A percentile compares a stretch with the other conserved stretches of the same genome.
These are phyloP conservation scores for Thripadectes ignobilis DNA, from an alignment of 2,797 vertebrate species.

Conservation along the genomic window DNA sequence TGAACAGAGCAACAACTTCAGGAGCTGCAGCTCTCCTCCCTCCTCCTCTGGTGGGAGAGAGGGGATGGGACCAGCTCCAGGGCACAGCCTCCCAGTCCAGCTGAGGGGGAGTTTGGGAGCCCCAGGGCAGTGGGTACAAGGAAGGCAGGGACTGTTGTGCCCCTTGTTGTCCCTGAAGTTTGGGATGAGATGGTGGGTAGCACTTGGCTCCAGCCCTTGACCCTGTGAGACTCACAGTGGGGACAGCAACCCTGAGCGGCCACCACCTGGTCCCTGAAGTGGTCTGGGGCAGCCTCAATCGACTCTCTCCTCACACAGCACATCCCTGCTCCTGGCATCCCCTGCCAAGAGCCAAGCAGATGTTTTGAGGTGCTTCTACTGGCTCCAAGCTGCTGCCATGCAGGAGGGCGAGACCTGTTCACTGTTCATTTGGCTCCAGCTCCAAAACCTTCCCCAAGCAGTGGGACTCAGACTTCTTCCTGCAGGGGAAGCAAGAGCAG, in stretches of 20 bases:
- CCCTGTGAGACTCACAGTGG: background rate
- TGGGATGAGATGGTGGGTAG: background rate
- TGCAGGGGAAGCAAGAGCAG: background rate
- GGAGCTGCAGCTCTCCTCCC: background rate
- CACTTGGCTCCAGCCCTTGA: background rate
- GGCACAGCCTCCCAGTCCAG: background rate
- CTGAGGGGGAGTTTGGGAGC: background rate
- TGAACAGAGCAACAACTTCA: background rate
- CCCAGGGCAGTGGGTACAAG: background rate
- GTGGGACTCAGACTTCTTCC: background rate
- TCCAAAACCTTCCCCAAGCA: background rate
- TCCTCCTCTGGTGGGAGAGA: rapidly evolving
- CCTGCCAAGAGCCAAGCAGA: background rate
- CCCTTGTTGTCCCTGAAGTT: background rate
- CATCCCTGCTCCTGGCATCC: background rate
- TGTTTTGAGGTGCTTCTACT: background rate
- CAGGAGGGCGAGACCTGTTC: background rate
- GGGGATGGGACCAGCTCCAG: background rate
- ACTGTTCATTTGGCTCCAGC: background rate
- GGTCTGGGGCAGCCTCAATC: background rate
- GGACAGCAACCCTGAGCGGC: background rate
- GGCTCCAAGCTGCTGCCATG: background rate
- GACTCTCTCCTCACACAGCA: rapidly evolving
- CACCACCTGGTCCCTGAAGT: rapidly evolving
- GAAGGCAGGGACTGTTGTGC: background rate